Evolutionary conservation across 92 coral and sea anemone species (phyloP).

Genomic region (Zoanthus gigantus): DNA sequence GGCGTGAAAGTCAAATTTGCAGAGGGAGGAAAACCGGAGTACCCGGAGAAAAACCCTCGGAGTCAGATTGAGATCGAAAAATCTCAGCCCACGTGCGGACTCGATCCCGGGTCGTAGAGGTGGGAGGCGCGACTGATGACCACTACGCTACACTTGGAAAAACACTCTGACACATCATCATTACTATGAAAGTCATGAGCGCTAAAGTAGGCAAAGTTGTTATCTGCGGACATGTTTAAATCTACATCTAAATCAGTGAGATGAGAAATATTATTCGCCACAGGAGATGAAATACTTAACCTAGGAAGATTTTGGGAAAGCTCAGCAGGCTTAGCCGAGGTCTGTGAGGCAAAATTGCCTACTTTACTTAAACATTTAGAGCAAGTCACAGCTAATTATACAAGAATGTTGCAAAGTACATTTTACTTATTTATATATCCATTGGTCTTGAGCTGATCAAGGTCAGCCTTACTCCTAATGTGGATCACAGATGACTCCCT

Average conservation of each 20-base stretch:
- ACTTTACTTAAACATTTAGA: constrained; percentile 29
- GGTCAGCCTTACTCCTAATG: constrained; percentile 24
- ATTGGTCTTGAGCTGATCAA: constrained; percentile 33
- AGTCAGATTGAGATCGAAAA: too few species aligned
- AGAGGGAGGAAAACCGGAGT: too few species aligned
- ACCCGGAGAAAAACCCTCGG: too few species aligned
- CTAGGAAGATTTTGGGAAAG: constrained; percentile 1
- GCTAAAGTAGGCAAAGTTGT: not conserved
- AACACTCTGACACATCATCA: not conserved
- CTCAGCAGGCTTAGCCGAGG: constrained; percentile 5
- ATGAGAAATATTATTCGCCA: not conserved
- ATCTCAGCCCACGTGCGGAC: too few species aligned
- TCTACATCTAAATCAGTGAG: constrained; percentile 7
- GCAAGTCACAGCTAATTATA: constrained; percentile 29
- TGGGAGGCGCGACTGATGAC: too few species aligned
- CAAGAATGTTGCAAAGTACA: constrained; percentile 34
- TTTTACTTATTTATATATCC: constrained; percentile 28
- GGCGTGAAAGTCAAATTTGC: too few species aligned
- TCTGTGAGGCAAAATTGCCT: constrained; percentile 23
- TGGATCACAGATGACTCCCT: constrained; percentile 26
- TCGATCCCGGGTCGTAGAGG: too few species aligned
- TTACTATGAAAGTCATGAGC: not conserved
- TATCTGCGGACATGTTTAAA: not conserved
- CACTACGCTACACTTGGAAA: too few species aligned
- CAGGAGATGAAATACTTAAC: not conserved